phyloP scores from a whole-genome alignment of 2,888 invertebrate species.

The Gonocerus acuteangulatus region DNA sequence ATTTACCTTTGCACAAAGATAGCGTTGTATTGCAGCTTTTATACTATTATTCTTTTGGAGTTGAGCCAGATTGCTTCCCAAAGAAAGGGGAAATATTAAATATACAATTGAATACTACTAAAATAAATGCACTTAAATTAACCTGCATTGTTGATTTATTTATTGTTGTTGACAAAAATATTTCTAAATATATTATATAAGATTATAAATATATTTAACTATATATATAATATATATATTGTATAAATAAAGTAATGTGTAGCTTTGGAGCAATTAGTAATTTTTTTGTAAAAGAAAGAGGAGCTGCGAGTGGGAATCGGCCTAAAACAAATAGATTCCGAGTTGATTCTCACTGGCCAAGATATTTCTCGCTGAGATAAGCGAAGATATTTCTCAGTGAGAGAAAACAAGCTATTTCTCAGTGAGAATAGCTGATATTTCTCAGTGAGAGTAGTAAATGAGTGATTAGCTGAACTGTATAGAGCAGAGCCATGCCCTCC shows the following conservation, averaged over 20 bases:
- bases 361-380: background rate
- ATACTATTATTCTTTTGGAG: too few species aligned
- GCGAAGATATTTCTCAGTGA: too few species aligned
- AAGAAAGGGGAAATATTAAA: too few species aligned
- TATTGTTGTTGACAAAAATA: background rate
- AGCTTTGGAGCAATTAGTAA: conserved; percentile 17
- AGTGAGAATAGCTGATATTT: too few species aligned
- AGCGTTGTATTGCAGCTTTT: too few species aligned
- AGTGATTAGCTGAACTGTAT: conserved; percentile 3
- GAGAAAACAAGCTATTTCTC: too few species aligned
- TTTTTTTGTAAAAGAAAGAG: conserved; percentile 10
- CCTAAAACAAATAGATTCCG: background rate
- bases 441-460: background rate
- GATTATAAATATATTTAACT: conserved; percentile 8
- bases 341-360: conserved; percentile 12
- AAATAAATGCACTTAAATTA: background rate
- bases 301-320: conserved; percentile 4
- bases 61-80: too few species aligned
- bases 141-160: background rate
- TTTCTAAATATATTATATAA: conserved; percentile 10
- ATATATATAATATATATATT: conserved; percentile 15
- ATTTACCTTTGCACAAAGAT: too few species aligned
- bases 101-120: too few species aligned
- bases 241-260: conserved; percentile 14
- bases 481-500: background rate